These are phyloP conservation scores for Erpobdella octoculata DNA, from an alignment of 2,888 invertebrate genomes.

Conservation along the genomic window DNA sequence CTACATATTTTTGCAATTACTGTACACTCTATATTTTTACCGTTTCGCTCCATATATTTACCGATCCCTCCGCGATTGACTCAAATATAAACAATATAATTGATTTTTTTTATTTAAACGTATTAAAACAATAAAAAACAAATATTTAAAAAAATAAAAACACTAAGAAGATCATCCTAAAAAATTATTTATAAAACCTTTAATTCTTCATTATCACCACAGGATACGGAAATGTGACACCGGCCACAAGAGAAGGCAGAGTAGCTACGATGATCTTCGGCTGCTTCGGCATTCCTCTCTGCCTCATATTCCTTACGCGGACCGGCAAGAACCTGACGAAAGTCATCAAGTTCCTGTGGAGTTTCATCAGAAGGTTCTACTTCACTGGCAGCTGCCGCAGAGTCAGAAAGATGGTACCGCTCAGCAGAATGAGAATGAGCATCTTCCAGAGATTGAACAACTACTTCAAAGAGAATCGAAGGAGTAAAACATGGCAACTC, in stretches of 20 bases:
- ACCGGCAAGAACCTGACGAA: constrained; percentile 80
- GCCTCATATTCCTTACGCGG: constrained; percentile 83
- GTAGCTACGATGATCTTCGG: constrained; percentile 86
- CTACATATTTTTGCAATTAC: no score
- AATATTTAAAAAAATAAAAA: no score
- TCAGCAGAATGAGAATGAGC: constrained; percentile 17
- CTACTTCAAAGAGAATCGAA: constrained; percentile 4
- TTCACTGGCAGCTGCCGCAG: constrained; percentile 73
- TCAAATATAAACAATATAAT: no score
- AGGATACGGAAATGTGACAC: constrained; percentile 95
- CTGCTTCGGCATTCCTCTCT: constrained; percentile 86
- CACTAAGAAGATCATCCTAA: no score
- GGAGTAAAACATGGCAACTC: not conserved
- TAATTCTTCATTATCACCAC: no score
- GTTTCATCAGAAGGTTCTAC: constrained; percentile 51
- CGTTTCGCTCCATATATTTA: no score
- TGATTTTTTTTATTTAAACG: no score
- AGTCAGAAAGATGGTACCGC: constrained; percentile 53
- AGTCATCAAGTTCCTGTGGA: constrained; percentile 78
- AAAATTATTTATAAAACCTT: no score
- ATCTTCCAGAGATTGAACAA: not conserved
- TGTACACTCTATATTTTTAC: no score
- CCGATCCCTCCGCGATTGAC: no score
- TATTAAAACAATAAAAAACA: no score
- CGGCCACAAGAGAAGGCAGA: constrained; percentile 75